These are phyloP conservation scores for Echeneis naucrates DNA, from an alignment of 2,797 vertebrate species.

Conservation along the genomic window DNA sequence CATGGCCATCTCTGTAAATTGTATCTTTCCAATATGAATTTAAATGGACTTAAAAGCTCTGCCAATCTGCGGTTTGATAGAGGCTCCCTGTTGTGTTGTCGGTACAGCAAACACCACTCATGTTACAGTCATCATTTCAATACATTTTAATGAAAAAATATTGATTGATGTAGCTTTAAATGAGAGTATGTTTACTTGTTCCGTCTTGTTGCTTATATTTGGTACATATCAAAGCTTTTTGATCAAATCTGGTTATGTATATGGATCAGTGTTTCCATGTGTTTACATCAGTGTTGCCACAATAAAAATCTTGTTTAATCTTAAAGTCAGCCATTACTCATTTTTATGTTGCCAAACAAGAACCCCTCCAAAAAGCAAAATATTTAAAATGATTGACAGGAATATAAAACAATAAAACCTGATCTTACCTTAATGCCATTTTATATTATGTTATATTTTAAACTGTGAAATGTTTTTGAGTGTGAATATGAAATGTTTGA, in stretches of 20 bases:
- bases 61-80: not conserved
- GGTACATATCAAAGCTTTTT: constrained; percentile 19
- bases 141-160: not conserved
- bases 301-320: not conserved
- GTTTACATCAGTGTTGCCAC: not conserved
- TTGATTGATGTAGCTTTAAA: not conserved
- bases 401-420: not conserved
- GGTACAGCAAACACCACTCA: not conserved
- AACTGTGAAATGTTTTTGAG: constrained; percentile 8
- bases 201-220: not conserved
- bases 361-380: not conserved
- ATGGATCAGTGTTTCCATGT: constrained; percentile 3
- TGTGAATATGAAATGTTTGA: not conserved
- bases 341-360: not conserved
- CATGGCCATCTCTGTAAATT: not conserved
- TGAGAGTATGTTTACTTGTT: not conserved
- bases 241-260: constrained; percentile 8
- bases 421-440: not conserved
- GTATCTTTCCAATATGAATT: not conserved
- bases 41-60: not conserved
- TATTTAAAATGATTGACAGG: constrained; percentile 2
- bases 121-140: constrained; percentile 2
- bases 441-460: not conserved
- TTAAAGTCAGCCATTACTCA: not conserved
- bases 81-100: not conserved